These are phyloP conservation scores for Miichthys miiuy DNA, from an alignment of 2,797 vertebrate species.

Conservation along the genomic window DNA sequence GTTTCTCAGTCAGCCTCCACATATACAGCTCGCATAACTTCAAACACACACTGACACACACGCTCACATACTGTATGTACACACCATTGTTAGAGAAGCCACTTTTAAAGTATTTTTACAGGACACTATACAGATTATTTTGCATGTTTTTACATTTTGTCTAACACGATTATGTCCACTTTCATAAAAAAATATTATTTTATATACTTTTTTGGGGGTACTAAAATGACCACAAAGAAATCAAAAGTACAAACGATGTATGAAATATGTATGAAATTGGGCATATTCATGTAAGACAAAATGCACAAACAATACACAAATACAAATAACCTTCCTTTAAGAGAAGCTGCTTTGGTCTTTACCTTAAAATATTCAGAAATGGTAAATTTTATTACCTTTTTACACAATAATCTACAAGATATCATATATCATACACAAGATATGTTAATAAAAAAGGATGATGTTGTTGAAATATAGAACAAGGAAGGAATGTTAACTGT, in stretches of 20 bases:
- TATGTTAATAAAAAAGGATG: background rate
- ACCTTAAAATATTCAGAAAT: background rate
- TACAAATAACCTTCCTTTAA: background rate
- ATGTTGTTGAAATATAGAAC: background rate
- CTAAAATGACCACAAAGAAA: slow-evolving; percentile 19
- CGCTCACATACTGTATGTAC: slow-evolving; percentile 32
- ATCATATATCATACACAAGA: slow-evolving; percentile 1
- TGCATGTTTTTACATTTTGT: slow-evolving; percentile 50
- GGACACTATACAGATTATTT: slow-evolving; percentile 36
- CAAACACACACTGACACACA: slow-evolving; percentile 36
- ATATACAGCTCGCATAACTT: slow-evolving; percentile 91
- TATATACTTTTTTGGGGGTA: slow-evolving; percentile 13
- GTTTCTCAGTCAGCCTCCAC: slow-evolving; percentile 90
- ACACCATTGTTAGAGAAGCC: slow-evolving; percentile 32
- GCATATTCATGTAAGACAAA: slow-evolving; percentile 45
- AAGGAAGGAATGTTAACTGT: slow-evolving; percentile 10
- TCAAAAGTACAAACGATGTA: background rate
- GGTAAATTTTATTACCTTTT: too few relatives aligned
- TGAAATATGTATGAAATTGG: slow-evolving; percentile 38
- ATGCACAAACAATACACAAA: slow-evolving; percentile 20
- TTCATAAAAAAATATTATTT: slow-evolving; percentile 36
- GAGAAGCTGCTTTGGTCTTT: background rate
- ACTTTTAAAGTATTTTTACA: slow-evolving; percentile 62
- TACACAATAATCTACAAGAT: too few relatives aligned
- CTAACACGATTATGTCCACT: slow-evolving; percentile 36